These are phyloP conservation scores for Ophthalmolycus amberensis DNA, from an alignment of 2,113 vertebrate genomes.

Conservation along the genomic window DNA sequence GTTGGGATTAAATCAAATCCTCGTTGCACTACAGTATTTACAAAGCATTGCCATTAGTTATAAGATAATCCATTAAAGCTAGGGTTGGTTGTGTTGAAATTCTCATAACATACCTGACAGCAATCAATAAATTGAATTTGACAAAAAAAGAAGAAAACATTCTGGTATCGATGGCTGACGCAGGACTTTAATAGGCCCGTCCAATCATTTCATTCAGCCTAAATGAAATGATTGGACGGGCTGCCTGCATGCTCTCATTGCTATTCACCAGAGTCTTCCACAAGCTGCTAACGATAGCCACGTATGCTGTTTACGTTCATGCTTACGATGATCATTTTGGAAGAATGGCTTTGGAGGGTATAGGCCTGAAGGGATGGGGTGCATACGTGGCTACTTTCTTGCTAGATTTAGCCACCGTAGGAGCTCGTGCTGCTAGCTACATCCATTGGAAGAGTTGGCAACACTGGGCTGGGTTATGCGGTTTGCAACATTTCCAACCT, in stretches of 20 bases:
- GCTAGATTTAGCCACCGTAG: neutral
- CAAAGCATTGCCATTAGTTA: neutral
- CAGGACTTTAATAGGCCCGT: neutral
- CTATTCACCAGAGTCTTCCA: neutral
- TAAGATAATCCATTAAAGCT: neutral
- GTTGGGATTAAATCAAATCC: slow-evolving; percentile 62
- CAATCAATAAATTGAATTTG: neutral
- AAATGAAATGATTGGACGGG: neutral
- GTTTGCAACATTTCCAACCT: neutral
- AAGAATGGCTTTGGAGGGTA: neutral
- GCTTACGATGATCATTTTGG: neutral
- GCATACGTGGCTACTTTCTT: neutral
- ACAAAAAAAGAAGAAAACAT: neutral
- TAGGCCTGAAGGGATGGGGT: neutral
- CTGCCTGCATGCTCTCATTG: neutral
- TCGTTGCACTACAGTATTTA: slow-evolving; percentile 68
- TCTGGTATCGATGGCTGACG: neutral
- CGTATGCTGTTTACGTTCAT: neutral
- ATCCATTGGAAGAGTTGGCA: neutral
- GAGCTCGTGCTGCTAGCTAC: neutral
- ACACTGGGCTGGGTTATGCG: neutral
- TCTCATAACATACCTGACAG: neutral
- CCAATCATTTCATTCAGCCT: neutral
- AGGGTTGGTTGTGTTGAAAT: neutral
- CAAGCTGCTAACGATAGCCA: neutral